Percentiles rank a stretch among this genome's conserved stretches.
phyloP scores from a whole-genome alignment of 1,140 invertebrate genomes.

The Hormaphis cornu region DNA sequence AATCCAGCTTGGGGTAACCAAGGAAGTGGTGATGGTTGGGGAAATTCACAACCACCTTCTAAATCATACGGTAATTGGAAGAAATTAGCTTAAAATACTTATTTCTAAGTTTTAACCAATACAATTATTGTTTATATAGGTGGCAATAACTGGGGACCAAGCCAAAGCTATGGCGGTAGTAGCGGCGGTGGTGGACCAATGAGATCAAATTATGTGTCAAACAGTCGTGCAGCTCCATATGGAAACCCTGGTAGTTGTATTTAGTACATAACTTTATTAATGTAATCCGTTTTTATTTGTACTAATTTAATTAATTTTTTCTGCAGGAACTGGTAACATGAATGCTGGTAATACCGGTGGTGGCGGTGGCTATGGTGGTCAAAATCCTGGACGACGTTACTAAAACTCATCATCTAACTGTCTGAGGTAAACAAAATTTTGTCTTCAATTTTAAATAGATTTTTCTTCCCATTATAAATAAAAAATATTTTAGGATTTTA shows the following conservation, averaged over 20 bases:
- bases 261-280: not conserved
- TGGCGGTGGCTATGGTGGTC: conserved; percentile 19
- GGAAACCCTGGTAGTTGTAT: conserved; percentile 30
- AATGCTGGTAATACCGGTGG: conserved; percentile 19
- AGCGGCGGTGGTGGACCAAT: conserved; percentile 23
- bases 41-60: conserved; percentile 14
- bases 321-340: conserved; percentile 14
- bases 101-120: not conserved
- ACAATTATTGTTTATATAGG: not conserved
- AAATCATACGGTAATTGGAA: not conserved
- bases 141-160: conserved; percentile 17
- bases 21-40: conserved; percentile 17
- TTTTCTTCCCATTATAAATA: not conserved
- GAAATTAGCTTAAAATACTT: not conserved
- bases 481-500: conserved; percentile 10
- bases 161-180: conserved; percentile 18
- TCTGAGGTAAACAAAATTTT: not conserved
- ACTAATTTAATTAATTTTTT: not conserved
- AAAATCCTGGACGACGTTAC: conserved; percentile 14
- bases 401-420: not conserved
- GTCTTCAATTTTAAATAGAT: not conserved
- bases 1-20: conserved; percentile 19
- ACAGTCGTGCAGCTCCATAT: conserved; percentile 10
- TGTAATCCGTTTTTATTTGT: not conserved
- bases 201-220: conserved; percentile 22